Base-by-base conservation (phyloP, 1,140 invertebrate species). In the Drosophila nebulosa region DNA sequence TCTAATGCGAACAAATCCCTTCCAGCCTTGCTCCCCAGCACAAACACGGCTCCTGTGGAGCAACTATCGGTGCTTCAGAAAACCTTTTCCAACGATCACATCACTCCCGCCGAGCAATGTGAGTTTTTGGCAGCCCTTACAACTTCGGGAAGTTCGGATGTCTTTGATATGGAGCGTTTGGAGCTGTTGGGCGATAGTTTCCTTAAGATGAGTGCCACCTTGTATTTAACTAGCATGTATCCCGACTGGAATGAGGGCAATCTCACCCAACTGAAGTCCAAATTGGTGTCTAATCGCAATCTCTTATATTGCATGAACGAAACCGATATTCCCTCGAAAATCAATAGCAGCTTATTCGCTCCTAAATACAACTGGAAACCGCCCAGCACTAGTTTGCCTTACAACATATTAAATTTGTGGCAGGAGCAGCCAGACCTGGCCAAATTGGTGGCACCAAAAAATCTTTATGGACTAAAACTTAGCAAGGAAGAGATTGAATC, bases 131-230 rank as follows among this genome's bases (percentile, higher is more conserved):
- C 94, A 60, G 96, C 96, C 0, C 84, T 98, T 2, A 97, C 96
- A 6, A 93, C 94, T 9, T 94, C 94, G 9, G 91, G 94, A 51
- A 94, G 95, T 0, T 93, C 94, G 66, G 97, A 99, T 90, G 94
- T 95, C 4, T 95, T 97, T 55, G 95, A 97, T 90, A 92, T 97
- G 69, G 97, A 98, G 90, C 92, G 97, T 3, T 90, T 95, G 3
- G 97, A 98, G 92, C 96, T 96, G 0, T 92, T 98, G 14, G 97
- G 97, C 0, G 97, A 99, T 92, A 95, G 96, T 0, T 98, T 97
- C 85, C 92, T 98, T 0, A 99, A 98, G 92, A 95, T 96, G 74
- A 94, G 94, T 3, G 92, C 94, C 9, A 95, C 95, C 6, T 85
- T 97, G 0, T 96, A 95, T 83, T 90, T 98, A 9, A 96, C 94